Base-by-base conservation (phyloP, 2,797 vertebrate species). In the Anas flavirostris region DNA sequence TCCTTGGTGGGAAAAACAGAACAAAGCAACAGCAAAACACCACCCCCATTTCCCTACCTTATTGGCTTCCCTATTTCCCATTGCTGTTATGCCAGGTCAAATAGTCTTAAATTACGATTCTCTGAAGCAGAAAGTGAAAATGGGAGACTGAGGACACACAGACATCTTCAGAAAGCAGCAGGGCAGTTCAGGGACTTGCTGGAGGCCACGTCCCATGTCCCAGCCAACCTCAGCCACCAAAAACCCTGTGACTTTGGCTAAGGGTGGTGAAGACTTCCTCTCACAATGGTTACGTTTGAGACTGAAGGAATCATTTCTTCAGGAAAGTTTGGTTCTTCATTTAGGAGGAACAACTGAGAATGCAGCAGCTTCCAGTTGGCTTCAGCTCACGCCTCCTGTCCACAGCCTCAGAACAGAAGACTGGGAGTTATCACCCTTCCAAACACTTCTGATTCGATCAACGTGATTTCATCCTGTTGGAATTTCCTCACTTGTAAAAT, bases 1-100 rank as follows among this genome's bases (percentile, higher is more conserved):
- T 29, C 35, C 3, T 12, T 26, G 19, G 23, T 12, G 33, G 16
- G 11, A 7, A 29, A 9, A 6, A 1, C 3, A 53, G 3, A 53
- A 3, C 28, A 29, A 53, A 53, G 2, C 28, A 29, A 53, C 50
- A 50, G 3, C 25, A 52, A 52, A 9, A 5, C 25, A 15, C 11
- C 52, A 31, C 5, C 31, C 7, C 59, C 37, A 6, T 17, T 44
- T 58, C 48, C 50, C 41, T 43, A 1, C 56, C n/a, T 37, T 29
- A 16, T 15, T 39, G 44, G n/a, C 12, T 23, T 44, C 26, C 12
- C 31, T 35, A 2, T 70, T 58, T n/a, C 66, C 59, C 44, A 52
- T 52, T 37, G 4, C 35, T 63, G 5, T 9, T 63, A 80, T 35
- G 35, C 9, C 50, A 67, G 21, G 29, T 41, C 25, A 13, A 23